Conservation (phyloP, 2,888 invertebrate species). For the Pyrgus malvae region DNA sequence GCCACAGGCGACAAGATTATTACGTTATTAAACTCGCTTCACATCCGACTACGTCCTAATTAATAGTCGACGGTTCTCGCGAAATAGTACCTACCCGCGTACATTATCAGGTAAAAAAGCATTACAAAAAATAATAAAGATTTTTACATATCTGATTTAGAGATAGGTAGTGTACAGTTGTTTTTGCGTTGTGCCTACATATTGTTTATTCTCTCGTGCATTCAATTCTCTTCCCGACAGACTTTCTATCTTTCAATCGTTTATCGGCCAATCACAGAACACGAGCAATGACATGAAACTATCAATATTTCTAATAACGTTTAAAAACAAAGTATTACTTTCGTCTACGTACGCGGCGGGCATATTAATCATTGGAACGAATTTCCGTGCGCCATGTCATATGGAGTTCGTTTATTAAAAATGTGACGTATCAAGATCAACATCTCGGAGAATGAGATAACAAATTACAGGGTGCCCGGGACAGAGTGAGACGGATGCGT, state of each 20-base stretch:
- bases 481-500: constrained; percentile 62
- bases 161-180: constrained; percentile 45
- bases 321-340: constrained; percentile 79
- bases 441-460: constrained; percentile 72
- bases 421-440: constrained; percentile 82
- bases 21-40: constrained; percentile 59
- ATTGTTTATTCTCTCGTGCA: constrained; percentile 54
- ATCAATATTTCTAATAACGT: constrained; percentile 82
- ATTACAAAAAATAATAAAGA: constrained; percentile 24
- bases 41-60: constrained; percentile 56
- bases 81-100: constrained; percentile 40
- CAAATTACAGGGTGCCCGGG: constrained; percentile 47
- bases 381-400: constrained; percentile 80
- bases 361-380: constrained; percentile 81
- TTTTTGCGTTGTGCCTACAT: constrained; percentile 65
- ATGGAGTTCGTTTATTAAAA: constrained; percentile 81
- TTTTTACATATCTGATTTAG: constrained; percentile 45
- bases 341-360: constrained; percentile 66
- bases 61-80: constrained; percentile 57
- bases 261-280: constrained; percentile 75
- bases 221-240: constrained; percentile 67
- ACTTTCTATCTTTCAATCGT: constrained; percentile 74
- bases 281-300: constrained; percentile 79
- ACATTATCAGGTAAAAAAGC: constrained; percentile 34
- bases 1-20: constrained; percentile 72